phyloP scores from a whole-genome alignment of 2,113 vertebrate species.

The Aegotheles bennettii region DNA sequence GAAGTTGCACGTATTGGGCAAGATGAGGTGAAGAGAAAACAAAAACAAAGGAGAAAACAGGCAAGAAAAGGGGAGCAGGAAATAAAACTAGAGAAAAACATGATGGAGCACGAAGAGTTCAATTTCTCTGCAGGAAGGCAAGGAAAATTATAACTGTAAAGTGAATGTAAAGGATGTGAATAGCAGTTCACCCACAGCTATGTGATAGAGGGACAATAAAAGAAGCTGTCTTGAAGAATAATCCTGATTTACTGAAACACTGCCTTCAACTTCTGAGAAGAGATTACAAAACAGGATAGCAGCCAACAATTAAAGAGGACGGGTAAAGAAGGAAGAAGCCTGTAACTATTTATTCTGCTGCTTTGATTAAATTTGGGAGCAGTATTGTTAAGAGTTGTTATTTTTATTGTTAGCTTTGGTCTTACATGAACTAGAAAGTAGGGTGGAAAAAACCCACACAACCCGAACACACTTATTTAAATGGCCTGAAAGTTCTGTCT shows the following conservation, averaged over 20 bases:
- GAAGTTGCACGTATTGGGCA: background rate
- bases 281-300: background rate
- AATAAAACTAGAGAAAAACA: background rate
- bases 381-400: background rate
- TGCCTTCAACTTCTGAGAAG: background rate
- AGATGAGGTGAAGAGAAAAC: background rate
- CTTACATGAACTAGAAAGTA: background rate
- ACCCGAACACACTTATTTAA: background rate
- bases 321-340: background rate
- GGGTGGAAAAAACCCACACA: no score
- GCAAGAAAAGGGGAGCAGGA: background rate
- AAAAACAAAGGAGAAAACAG: background rate
- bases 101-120: background rate
- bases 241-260: background rate
- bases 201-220: background rate
- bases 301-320: background rate
- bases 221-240: background rate
- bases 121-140: background rate
- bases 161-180: background rate
- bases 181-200: background rate
- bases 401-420: background rate
- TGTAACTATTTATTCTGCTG: background rate
- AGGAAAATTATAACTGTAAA: background rate
- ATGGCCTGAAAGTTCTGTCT: background rate
- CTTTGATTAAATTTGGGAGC: background rate